Conservation (phyloP, 2,797 vertebrate genomes). For the Acrocephalus scirpaceus region DNA sequence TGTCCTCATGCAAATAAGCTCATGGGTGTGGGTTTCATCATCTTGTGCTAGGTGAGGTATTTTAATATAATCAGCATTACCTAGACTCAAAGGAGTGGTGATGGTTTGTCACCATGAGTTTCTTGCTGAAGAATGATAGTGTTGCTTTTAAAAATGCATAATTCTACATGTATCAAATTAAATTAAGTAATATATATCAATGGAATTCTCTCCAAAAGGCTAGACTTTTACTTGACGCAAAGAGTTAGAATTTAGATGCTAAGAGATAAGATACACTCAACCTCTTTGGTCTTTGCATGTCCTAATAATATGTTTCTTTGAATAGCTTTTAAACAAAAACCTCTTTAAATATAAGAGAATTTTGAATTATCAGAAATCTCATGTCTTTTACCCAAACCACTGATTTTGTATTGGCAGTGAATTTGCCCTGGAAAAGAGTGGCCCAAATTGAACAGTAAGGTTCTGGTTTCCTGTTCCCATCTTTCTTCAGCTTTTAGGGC, state of each 20-base stretch:
- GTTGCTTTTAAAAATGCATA: neutral
- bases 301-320: neutral
- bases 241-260: neutral
- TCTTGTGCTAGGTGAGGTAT: neutral
- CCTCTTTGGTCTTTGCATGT: neutral
- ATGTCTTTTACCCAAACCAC: neutral
- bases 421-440: neutral
- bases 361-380: neutral
- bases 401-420: neutral
- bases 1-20: neutral
- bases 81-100: neutral
- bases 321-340: neutral
- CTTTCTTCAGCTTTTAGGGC: neutral
- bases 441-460: neutral
- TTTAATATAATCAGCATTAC: neutral
- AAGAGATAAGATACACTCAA: neutral
- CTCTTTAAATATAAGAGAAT: neutral
- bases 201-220: neutral
- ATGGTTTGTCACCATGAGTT: neutral
- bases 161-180: neutral
- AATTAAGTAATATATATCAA: neutral
- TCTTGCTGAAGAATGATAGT: neutral
- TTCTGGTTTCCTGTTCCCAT: neutral
- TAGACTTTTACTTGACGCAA: neutral
- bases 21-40: neutral